Evolutionary conservation across 2,888 invertebrate genomes (phyloP).

Genomic region (Drosophila mercatorum): DNA sequence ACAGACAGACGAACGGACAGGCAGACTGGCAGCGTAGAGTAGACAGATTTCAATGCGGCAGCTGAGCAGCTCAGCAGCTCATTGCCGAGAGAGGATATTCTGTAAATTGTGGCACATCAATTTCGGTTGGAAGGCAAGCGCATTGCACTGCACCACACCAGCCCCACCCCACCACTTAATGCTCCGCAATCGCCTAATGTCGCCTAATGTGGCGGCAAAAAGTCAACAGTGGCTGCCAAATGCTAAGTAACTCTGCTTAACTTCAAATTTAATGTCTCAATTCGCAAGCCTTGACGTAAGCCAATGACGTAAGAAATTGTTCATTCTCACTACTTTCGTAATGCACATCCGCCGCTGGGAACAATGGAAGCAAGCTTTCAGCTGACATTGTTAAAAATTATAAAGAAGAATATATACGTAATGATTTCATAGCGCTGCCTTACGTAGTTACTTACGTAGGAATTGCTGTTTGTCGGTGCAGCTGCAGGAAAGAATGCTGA

Average conservation of each 20-base stretch:
- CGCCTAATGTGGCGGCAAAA: slow-evolving; percentile 74
- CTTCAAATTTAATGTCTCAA: slow-evolving; percentile 13
- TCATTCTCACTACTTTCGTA: not conserved
- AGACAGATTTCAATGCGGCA: slow-evolving; percentile 10
- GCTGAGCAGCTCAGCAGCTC: slow-evolving; percentile 7
- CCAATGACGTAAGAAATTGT: slow-evolving; percentile 6
- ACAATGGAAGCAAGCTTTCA: not conserved
- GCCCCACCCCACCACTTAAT: not conserved
- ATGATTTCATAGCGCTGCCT: not conserved
- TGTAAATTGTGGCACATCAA: slow-evolving; percentile 65
- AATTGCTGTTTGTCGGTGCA: not conserved
- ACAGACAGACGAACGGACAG: slow-evolving; percentile 9
- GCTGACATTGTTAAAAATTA: not conserved
- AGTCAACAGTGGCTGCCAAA: slow-evolving; percentile 66
- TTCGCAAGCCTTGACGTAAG: slow-evolving; percentile 3
- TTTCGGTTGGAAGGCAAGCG: slow-evolving; percentile 41
- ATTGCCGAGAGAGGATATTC: slow-evolving; percentile 14
- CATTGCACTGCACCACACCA: not conserved
- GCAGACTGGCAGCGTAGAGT: not conserved
- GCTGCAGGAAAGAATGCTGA: slow-evolving; percentile 26
- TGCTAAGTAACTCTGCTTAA: slow-evolving; percentile 47
- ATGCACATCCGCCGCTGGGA: not conserved
- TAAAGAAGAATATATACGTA: not conserved
- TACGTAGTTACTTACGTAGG: slow-evolving; percentile 8
- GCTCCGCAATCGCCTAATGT: slow-evolving; percentile 12